phyloP scores from a whole-genome alignment of 2,113 vertebrate species.

The Sinocyclocheilus anophthalmus region DNA sequence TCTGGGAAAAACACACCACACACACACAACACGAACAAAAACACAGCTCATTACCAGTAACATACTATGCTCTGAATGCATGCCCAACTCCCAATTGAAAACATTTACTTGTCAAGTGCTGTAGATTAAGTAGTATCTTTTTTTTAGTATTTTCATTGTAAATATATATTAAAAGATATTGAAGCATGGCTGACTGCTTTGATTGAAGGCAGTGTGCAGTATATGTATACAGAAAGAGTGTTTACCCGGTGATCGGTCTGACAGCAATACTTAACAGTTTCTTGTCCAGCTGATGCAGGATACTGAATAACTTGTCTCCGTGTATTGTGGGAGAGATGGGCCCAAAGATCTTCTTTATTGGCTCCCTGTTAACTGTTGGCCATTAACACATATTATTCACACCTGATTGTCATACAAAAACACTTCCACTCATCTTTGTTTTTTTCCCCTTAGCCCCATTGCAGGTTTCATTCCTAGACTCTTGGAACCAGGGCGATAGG shows the following conservation, averaged over 20 bases:
- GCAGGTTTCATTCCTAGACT: neutral
- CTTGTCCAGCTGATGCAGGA: slow-evolving; percentile 82
- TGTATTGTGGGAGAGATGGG: slow-evolving; percentile 69
- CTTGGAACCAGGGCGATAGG: neutral
- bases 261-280: slow-evolving; percentile 80
- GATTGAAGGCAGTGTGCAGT: neutral
- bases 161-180: neutral
- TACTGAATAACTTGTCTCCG: slow-evolving; percentile 72
- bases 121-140: neutral
- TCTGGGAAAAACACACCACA: slow-evolving; percentile 71
- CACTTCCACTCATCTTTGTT: neutral
- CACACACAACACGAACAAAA: slow-evolving; percentile 25
- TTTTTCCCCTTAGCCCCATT: neutral
- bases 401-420: neutral
- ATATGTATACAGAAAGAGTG: slow-evolving; percentile 36
- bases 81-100: neutral
- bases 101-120: neutral
- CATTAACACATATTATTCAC: slow-evolving; percentile 24
- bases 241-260: slow-evolving; percentile 81
- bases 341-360: slow-evolving; percentile 83
- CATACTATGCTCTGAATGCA: neutral
- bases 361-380: slow-evolving; percentile 82
- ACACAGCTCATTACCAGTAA: neutral
- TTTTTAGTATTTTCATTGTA: neutral
- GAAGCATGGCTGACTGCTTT: neutral